Percentiles rank a stretch among this genome's conserved stretches.
These are phyloP conservation scores for Characodon lateralis DNA, from an alignment of 2,797 vertebrate genomes.

Conservation along the genomic window DNA sequence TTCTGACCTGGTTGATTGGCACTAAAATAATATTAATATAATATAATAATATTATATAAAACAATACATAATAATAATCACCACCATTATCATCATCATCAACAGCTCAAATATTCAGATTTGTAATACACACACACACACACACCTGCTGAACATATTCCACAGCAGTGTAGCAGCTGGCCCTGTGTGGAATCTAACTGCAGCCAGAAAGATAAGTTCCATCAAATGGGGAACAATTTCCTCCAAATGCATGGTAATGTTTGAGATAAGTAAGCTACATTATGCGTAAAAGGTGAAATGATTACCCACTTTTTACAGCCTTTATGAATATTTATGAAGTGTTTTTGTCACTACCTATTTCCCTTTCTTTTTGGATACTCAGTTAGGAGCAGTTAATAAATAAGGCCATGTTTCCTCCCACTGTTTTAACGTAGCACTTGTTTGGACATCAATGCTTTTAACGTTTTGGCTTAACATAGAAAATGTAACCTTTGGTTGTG, in stretches of 20 bases:
- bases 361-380: slow-evolving; percentile 59
- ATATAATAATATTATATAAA: neutral
- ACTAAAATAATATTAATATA: slow-evolving; percentile 49
- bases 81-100: slow-evolving; percentile 49
- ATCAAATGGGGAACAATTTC: slow-evolving; percentile 60
- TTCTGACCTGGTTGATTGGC: slow-evolving; percentile 59
- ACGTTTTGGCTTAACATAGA: slow-evolving; percentile 31
- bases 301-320: slow-evolving; percentile 78
- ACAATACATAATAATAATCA: neutral
- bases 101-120: slow-evolving; percentile 32
- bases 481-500: slow-evolving; percentile 42
- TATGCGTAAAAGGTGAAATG: slow-evolving; percentile 76
- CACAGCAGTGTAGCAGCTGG: slow-evolving; percentile 37
- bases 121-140: slow-evolving; percentile 23
- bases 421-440: slow-evolving; percentile 25
- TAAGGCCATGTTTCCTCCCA: slow-evolving; percentile 27
- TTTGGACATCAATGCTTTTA: slow-evolving; percentile 33
- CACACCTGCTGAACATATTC: slow-evolving; percentile 16
- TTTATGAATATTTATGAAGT: slow-evolving; percentile 80
- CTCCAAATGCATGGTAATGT: slow-evolving; percentile 62
- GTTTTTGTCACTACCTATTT: slow-evolving; percentile 64
- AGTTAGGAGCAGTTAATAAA: slow-evolving; percentile 51
- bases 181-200: slow-evolving; percentile 46
- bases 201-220: slow-evolving; percentile 58
- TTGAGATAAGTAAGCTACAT: slow-evolving; percentile 78